phyloP scores from a whole-genome alignment of 2,888 invertebrate genomes.

The Philereme transversata region DNA sequence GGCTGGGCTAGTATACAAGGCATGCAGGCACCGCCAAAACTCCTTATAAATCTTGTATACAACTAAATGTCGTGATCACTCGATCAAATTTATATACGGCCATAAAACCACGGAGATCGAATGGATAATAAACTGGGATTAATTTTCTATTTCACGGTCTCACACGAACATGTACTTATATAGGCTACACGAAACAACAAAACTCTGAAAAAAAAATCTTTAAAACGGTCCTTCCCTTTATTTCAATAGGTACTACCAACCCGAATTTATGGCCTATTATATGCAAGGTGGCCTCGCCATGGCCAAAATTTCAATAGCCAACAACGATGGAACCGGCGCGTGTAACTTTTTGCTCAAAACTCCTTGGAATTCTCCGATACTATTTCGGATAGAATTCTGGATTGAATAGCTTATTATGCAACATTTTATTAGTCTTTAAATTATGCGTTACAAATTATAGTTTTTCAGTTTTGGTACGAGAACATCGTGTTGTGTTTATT shows the following conservation, averaged over 20 bases:
- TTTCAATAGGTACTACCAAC: constrained; percentile 52
- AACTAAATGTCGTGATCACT: constrained; percentile 51
- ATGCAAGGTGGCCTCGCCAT: constrained; percentile 67
- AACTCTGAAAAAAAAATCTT: constrained; percentile 33
- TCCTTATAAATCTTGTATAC: constrained; percentile 49
- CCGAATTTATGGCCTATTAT: constrained; percentile 73
- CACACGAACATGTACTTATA: constrained; percentile 41
- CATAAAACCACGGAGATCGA: constrained; percentile 53
- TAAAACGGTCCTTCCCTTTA: constrained; percentile 48
- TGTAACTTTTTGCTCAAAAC: constrained; percentile 81
- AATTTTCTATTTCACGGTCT: constrained; percentile 56
- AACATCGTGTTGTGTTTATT: constrained; percentile 50
- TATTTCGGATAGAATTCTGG: constrained; percentile 62
- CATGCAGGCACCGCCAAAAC: constrained; percentile 45
- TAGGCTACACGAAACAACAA: constrained; percentile 23
- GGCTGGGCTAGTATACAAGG: constrained; percentile 54
- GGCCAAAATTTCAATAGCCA: constrained; percentile 80
- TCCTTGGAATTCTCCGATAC: constrained; percentile 72
- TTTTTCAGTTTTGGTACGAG: constrained; percentile 47
- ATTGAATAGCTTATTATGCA: constrained; percentile 80
- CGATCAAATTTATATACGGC: constrained; percentile 51
- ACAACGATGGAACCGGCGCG: constrained; percentile 76
- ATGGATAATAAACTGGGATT: constrained; percentile 53
- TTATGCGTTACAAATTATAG: constrained; percentile 52
- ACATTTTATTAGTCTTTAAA: constrained; percentile 63